Percentiles rank a stretch among this genome's conserved stretches.
Conservation (phyloP, 1,140 invertebrate species). For the Lysiphlebus fabarum region DNA sequence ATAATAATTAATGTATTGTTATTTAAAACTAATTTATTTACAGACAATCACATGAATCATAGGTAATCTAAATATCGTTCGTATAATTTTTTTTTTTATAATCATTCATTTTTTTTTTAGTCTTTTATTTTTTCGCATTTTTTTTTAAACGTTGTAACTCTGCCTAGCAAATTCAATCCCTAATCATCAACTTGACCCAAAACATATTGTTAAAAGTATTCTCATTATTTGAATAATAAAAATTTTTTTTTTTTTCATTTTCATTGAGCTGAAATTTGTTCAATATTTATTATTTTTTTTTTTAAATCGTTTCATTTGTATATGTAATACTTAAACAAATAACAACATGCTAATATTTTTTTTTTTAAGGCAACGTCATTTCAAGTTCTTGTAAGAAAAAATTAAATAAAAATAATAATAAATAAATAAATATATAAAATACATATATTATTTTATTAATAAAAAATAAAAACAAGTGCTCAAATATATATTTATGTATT, state of each 20-base stretch:
- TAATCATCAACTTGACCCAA: neutral
- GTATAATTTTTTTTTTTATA: constrained; percentile 30
- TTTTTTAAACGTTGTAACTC: constrained; percentile 14
- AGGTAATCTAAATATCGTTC: constrained; percentile 52
- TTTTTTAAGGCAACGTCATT: too few relatives aligned
- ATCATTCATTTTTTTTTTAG: constrained; percentile 3
- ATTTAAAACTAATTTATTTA: constrained; percentile 50
- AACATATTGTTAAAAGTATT: neutral
- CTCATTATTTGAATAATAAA: neutral
- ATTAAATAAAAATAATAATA: too few relatives aligned
- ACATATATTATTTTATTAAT: too few relatives aligned
- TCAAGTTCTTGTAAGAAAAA: too few relatives aligned
- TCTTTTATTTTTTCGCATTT: constrained; percentile 6
- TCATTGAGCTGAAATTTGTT: constrained; percentile 54
- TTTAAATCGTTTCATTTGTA: neutral
- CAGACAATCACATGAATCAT: constrained; percentile 56
- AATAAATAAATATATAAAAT: too few relatives aligned
- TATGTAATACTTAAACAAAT: too few relatives aligned
- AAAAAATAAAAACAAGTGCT: too few relatives aligned
- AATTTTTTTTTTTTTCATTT: constrained; percentile 22
- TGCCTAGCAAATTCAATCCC: constrained; percentile 7
- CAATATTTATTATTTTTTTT: constrained; percentile 36
- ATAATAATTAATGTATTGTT: constrained; percentile 49
- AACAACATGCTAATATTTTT: too few relatives aligned
- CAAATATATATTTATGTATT: too few relatives aligned